phyloP scores from a whole-genome alignment of 2,113 vertebrate species.

The Siphamia tubifer region DNA sequence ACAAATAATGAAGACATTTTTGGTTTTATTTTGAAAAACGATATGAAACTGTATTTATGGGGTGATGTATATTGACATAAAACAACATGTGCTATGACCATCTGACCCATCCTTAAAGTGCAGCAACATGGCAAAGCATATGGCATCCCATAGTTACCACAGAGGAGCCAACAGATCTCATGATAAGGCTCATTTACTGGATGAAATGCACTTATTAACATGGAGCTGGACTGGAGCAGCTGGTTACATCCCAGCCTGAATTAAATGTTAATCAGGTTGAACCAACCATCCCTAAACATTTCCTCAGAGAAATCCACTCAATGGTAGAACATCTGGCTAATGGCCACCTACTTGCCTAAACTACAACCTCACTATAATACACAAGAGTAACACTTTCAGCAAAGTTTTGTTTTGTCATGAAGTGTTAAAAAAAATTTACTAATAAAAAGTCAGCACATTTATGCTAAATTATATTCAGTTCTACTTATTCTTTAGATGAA shows the following conservation, averaged over 20 bases:
- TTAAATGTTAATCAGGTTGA: slow-evolving; percentile 24
- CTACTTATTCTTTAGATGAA: no score
- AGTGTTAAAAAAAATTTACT: not conserved
- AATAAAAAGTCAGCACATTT: no score
- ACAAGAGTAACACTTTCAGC: not conserved
- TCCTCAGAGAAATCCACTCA: not conserved
- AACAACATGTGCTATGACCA: no score
- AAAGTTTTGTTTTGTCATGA: not conserved
- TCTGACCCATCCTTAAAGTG: no score
- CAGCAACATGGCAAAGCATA: not conserved
- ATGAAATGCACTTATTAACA: slow-evolving; percentile 23
- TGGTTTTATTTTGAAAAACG: no score
- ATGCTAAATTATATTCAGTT: no score
- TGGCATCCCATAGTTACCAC: not conserved
- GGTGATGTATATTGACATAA: no score
- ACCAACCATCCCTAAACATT: slow-evolving; percentile 8
- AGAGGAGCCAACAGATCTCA: not conserved
- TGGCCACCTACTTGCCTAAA: slow-evolving; percentile 3
- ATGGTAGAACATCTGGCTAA: slow-evolving; percentile 17
- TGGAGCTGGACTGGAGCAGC: not conserved
- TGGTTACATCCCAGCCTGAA: not conserved
- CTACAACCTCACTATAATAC: not conserved
- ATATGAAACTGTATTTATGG: no score
- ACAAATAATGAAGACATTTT: no score
- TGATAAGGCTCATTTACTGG: slow-evolving; percentile 20